Percentiles rank a stretch among this genome's conserved stretches.
Conservation (phyloP, 23 tunicate species). For the Trididemnum clinides region DNA sequence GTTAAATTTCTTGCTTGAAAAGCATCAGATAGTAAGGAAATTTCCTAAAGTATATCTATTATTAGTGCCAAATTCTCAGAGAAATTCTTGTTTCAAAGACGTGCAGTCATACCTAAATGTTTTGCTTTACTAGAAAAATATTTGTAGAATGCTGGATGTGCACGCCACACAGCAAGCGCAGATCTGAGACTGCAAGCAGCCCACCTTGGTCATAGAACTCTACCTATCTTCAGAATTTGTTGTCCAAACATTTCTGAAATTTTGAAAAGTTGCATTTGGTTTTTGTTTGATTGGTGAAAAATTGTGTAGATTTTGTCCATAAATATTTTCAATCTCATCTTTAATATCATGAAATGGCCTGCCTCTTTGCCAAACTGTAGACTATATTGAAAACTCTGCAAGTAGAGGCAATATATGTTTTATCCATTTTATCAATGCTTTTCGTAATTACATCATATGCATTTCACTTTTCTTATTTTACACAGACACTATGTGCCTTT, state of each 20-base stretch:
- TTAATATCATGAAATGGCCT: constrained; percentile 42
- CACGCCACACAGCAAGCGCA: constrained; percentile 44
- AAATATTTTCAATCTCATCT: constrained; percentile 49
- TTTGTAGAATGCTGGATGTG: constrained; percentile 37
- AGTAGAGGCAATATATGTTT: too few species aligned
- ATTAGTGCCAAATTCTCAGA: constrained; percentile 22
- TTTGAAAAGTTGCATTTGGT: constrained; percentile 34
- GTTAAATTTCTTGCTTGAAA: constrained; percentile 19
- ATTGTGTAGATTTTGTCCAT: constrained; percentile 34
- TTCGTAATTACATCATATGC: too few species aligned
- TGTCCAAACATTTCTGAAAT: constrained; percentile 13
- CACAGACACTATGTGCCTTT: too few species aligned
- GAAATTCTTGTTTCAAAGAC: constrained; percentile 35
- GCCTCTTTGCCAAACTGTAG: constrained; percentile 43
- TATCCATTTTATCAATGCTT: too few species aligned
- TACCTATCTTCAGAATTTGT: constrained; percentile 36
- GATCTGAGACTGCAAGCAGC: constrained; percentile 27
- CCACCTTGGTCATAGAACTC: constrained; percentile 38
- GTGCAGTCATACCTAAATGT: constrained; percentile 30
- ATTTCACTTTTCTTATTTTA: too few species aligned
- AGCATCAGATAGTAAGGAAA: constrained; percentile 17
- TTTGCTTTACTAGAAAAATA: constrained; percentile 11
- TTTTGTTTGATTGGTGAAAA: constrained; percentile 19
- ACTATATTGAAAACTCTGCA: constrained; percentile 56
- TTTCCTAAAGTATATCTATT: constrained; percentile 38